Percentiles rank a stretch among this genome's conserved stretches.
These are phyloP conservation scores for Blennius ocellaris DNA, from an alignment of 2,113 vertebrate genomes.

Conservation along the genomic window DNA sequence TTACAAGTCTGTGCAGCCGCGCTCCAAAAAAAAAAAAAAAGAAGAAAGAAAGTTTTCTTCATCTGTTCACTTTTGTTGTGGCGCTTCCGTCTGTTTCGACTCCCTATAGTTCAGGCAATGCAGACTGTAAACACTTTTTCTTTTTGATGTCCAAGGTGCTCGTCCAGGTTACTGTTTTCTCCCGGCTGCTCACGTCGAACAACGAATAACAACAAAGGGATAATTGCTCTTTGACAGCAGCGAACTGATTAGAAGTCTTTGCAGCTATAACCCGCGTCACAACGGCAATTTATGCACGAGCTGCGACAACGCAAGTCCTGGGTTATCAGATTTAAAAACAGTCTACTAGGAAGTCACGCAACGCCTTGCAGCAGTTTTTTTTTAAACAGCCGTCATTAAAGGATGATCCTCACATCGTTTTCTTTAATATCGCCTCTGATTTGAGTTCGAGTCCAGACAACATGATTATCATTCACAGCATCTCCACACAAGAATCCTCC, in stretches of 20 bases:
- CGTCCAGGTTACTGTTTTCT: constrained; percentile 30
- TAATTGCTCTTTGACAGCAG: constrained; percentile 38
- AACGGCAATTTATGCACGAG: constrained; percentile 41
- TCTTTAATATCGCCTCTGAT: constrained; percentile 49
- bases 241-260: constrained; percentile 45
- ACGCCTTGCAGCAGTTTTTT: constrained; percentile 14
- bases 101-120: constrained; percentile 23
- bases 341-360: constrained; percentile 45
- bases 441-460: constrained; percentile 49
- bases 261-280: constrained; percentile 33
- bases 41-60: constrained; percentile 56
- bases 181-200: constrained; percentile 25
- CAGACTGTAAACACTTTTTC: constrained; percentile 21
- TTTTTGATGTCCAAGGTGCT: constrained; percentile 25
- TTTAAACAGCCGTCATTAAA: constrained; percentile 31
- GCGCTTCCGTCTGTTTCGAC: constrained; percentile 3
- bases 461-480: constrained; percentile 52
- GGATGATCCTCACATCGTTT: constrained; percentile 15
- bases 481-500: constrained; percentile 33
- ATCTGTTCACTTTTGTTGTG: constrained; percentile 39
- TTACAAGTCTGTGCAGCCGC: constrained; percentile 45
- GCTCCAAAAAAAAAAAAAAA: constrained; percentile 35
- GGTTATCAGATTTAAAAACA: constrained; percentile 35
- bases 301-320: constrained; percentile 25
- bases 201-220: constrained; percentile 25